Base-by-base conservation (phyloP, 2,888 invertebrate species). In the Acronicta alni region DNA sequence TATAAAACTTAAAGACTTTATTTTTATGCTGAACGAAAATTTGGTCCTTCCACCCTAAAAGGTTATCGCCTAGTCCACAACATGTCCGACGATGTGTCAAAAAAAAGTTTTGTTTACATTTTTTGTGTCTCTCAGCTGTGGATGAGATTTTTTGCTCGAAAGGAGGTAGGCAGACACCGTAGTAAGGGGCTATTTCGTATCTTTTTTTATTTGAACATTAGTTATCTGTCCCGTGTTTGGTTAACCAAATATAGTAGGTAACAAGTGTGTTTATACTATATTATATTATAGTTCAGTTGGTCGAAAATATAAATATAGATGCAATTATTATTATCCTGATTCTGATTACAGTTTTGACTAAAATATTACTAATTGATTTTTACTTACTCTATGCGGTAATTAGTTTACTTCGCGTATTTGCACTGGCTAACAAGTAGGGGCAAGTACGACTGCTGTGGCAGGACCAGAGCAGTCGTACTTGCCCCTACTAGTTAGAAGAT, bases 101-200 rank as follows among this genome's bases (percentile, higher is more conserved):
- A 81, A 86, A n/a, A 87, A 83, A 79, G 71, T 61, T 74, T 79
- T 89, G 89, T 89, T 88, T 87, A 88, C 83, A 80, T 80, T 86
- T 87, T 89, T 89, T 89, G 64, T 80, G 43, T 42, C 39, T 49
- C 66, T 69, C 79, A 83, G 78, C 85, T 83, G 82, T 75, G 79
- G 77, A 62, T 72, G 64, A 67, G 69, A 81, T 86, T 85, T 23
- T 82, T 85, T 72, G 65, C 67, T 55, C 54, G 54, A 75, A 72
- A 75, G 72, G 69, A 75, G 68, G 77, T 71, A 75, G 77, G 67
- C 60, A 55, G 64, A 58, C 64, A 67, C 53, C 52, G 39, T 51
- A 54, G 58, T 15, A 42, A 8, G 42, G 54, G 77, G 46, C 60
- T 51, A 55, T 51, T 74, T 55, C 37, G 39, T 53, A 35, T 35